A percentile compares a stretch with the other conserved stretches of the same genome.
These are phyloP conservation scores for Beris chalybata DNA, from an alignment of 2,888 invertebrate genomes.

Conservation along the genomic window DNA sequence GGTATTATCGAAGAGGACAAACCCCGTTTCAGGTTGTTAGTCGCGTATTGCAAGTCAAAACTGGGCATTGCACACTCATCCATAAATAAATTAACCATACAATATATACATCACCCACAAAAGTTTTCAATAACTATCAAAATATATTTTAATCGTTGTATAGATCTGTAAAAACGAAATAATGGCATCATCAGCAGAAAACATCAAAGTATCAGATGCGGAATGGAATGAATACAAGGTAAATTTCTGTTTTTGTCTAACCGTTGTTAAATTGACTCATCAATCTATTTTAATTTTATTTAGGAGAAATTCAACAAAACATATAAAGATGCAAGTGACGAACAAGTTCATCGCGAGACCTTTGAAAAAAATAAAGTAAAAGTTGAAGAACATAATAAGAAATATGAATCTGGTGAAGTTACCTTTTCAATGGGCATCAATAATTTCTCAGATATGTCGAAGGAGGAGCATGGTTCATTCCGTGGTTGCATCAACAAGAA, in stretches of 20 bases:
- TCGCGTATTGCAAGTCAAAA: too few relatives aligned
- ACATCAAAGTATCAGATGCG: neutral
- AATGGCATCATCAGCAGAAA: conserved; percentile 11
- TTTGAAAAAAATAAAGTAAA: conserved; percentile 7
- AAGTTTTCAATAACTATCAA: too few relatives aligned
- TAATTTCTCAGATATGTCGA: conserved; percentile 20
- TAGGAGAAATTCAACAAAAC: conserved; percentile 18
- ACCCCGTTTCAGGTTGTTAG: too few relatives aligned
- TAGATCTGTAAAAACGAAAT: too few relatives aligned
- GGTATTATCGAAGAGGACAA: too few relatives aligned
- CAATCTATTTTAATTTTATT: neutral
- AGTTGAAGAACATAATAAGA: conserved; percentile 20
- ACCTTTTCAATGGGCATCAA: conserved; percentile 25
- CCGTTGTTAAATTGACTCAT: too few relatives aligned
- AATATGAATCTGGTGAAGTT: conserved; percentile 24
- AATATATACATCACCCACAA: too few relatives aligned
- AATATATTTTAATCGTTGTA: too few relatives aligned
- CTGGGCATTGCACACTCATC: too few relatives aligned
- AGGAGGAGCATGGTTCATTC: conserved; percentile 3
- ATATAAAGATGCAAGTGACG: conserved; percentile 8
- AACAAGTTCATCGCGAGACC: conserved; percentile 13
- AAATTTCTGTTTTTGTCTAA: too few relatives aligned
- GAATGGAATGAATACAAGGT: conserved; percentile 22
- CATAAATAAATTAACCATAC: too few relatives aligned
- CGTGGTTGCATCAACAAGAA: too few relatives aligned